These are phyloP conservation scores for Rhagoletis pomonella DNA, from an alignment of 1,140 invertebrate genomes.

Conservation along the genomic window DNA sequence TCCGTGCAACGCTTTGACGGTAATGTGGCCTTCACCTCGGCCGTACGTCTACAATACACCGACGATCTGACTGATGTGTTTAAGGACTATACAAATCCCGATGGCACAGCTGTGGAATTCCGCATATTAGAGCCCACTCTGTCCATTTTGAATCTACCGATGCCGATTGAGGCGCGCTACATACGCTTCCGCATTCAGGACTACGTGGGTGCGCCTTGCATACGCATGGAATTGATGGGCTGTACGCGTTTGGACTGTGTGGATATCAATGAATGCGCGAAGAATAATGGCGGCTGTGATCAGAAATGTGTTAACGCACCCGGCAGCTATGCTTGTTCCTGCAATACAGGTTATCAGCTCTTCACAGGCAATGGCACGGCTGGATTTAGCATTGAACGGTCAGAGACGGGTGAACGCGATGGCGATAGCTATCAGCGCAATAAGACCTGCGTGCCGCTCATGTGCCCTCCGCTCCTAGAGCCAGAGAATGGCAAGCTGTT, in stretches of 20 bases:
- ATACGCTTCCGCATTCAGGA: constrained; percentile 92
- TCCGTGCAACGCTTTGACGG: constrained; percentile 86
- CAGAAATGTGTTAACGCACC: constrained; percentile 94
- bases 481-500: constrained; percentile 94
- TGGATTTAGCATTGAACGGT: constrained; percentile 87
- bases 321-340: constrained; percentile 90
- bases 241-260: constrained; percentile 92
- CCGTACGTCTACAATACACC: constrained; percentile 89
- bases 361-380: constrained; percentile 93
- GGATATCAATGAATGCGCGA: constrained; percentile 94
- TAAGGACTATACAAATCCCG: constrained; percentile 92
- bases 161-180: constrained; percentile 93
- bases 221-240: constrained; percentile 95
- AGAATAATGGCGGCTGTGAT: constrained; percentile 94
- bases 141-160: constrained; percentile 91
- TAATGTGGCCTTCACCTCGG: constrained; percentile 89
- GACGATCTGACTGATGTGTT: constrained; percentile 92
- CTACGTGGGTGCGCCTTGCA: constrained; percentile 90
- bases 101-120: constrained; percentile 94
- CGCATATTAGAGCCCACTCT: constrained; percentile 89
- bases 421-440: constrained; percentile 93
- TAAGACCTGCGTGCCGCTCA: constrained; percentile 95
- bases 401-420: constrained; percentile 90
- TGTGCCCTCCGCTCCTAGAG: constrained; percentile 87
- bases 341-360: constrained; percentile 94